Evolutionary conservation across 1,140 invertebrate genomes (phyloP), one percentile per base, ranked within the genome.

Genomic region (Drosophila simulans): DNA sequence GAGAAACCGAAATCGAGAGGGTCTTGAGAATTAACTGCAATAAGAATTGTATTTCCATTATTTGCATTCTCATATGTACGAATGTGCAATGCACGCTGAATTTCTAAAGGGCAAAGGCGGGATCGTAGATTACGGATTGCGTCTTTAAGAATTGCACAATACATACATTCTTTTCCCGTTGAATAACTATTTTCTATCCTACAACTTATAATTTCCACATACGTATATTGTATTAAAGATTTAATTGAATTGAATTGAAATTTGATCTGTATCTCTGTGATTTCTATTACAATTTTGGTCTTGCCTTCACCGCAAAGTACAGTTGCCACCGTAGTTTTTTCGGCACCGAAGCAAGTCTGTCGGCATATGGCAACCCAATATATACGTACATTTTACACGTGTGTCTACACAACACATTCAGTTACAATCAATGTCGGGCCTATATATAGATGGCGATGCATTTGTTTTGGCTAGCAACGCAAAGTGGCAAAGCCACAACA

Each of bases 401-500:
- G 37, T 25, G 12, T 27, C 31, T 8, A 45, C 25, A 65, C 37
- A 49, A 45, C 25, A 65, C 37, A 49, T 57, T 48, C 10, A 22
- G 40, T 10, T 46, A 68, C 31, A 66, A 77, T 77, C 72, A 51
- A 73, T 58, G 51, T 64, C 22, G 45, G 37, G 15, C 4, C 45
- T 70, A 59, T 46, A 71, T 40, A 48, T 62, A 62, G 55, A 40
- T 4, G 39, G 22, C 40, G 42, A 31, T 77, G 72, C 72, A 73
- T 82, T 82, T 82, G 73, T 82, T 82, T 82, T 82, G 79, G 79
- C 69, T 82, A 82, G 79, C 79, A 82, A 82, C 79, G 64, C 17
- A 42, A 3, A 15, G 37, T 54, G 27, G 12, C 10, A 58, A 40
- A 58, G 69, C 56, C 68, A 74, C 37, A 55, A 74, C 70, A 74